Conservation (phyloP, 2,113 vertebrate genomes). For the Psettodes erumei region DNA sequence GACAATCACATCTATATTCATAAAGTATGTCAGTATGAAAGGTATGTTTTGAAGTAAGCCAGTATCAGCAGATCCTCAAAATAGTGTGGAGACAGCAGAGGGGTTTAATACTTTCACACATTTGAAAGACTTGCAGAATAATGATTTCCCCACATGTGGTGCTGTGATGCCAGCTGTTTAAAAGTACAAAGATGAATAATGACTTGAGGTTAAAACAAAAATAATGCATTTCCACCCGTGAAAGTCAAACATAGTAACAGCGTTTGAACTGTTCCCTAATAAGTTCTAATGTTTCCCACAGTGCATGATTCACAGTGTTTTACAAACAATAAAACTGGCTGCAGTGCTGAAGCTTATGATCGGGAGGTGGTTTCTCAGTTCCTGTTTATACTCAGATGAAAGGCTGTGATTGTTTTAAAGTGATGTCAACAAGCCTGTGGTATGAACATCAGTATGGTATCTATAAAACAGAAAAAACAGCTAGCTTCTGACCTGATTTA, state of each 20-base stretch:
- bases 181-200: constrained; percentile 36
- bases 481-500: not conserved
- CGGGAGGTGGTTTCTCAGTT: not conserved
- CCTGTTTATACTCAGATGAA: not conserved
- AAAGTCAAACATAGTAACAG: constrained; percentile 26
- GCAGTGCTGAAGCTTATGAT: constrained; percentile 2
- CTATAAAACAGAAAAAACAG: constrained; percentile 26
- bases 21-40: not conserved
- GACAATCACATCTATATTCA: not conserved
- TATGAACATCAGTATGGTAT: constrained; percentile 32
- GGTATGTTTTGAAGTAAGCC: not conserved
- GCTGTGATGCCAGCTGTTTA: constrained; percentile 20
- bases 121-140: constrained; percentile 8
- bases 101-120: not conserved
- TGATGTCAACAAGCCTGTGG: not conserved
- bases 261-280: constrained; percentile 22
- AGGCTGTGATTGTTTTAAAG: not conserved
- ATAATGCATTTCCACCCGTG: constrained; percentile 10
- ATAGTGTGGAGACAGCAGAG: not conserved
- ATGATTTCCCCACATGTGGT: constrained; percentile 24
- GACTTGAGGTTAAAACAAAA: constrained; percentile 21
- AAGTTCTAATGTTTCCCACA: constrained; percentile 40
- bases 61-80: not conserved
- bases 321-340: not conserved
- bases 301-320: constrained; percentile 13